These are phyloP conservation scores for Henricia sp. DNA, from an alignment of 53 echinoderm and acorn worm genomes.

Conservation along the genomic window DNA sequence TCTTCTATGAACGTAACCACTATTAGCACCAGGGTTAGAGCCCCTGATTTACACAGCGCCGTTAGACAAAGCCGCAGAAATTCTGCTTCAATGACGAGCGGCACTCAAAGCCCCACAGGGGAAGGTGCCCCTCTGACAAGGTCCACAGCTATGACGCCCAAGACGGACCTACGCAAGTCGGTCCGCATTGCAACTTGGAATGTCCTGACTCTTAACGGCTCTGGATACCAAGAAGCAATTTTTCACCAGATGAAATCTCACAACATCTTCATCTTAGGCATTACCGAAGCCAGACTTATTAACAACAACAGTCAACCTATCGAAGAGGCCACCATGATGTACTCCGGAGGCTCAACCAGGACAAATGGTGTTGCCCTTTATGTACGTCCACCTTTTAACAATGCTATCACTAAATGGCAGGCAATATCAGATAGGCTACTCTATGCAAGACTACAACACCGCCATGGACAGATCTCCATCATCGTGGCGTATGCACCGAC, in stretches of 20 bases:
- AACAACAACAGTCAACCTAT: not conserved
- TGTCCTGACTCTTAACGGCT: no score
- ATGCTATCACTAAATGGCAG: constrained; percentile 1
- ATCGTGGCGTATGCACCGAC: constrained; percentile 13
- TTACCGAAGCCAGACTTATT: constrained; percentile 19
- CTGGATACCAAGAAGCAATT: no score
- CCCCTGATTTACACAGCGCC: no score
- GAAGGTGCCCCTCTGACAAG: no score
- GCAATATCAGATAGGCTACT: not conserved
- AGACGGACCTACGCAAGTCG: no score
- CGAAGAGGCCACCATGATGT: not conserved
- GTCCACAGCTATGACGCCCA: no score
- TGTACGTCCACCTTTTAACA: not conserved
- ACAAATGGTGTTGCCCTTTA: not conserved
- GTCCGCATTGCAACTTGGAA: no score
- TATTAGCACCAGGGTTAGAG: no score
- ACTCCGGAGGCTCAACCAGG: constrained; percentile 10
- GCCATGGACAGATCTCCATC: constrained; percentile 21
- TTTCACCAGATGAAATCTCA: constrained; percentile 20
- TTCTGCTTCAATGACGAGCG: no score
- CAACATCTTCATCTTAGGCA: constrained; percentile 13
- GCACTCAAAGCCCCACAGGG: no score
- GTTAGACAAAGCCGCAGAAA: no score
- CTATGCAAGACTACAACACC: constrained; percentile 18
- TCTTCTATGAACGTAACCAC: no score